Evolutionary conservation across 2,797 vertebrate species (phyloP), one percentile per base, ranked within the genome.

Genomic region (Macroramphosus scolopax): DNA sequence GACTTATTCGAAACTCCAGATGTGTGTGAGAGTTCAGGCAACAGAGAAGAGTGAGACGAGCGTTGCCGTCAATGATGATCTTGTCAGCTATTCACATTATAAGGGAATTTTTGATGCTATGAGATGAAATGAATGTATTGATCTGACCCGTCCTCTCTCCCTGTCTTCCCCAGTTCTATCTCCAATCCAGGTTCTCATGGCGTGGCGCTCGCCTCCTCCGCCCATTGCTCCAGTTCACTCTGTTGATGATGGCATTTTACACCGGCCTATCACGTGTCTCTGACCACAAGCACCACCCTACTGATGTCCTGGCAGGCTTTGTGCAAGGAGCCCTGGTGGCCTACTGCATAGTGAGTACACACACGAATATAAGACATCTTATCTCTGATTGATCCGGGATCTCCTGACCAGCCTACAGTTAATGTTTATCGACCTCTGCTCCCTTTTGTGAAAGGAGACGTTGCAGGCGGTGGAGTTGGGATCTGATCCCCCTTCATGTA

Each of bases 231-330:
- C 97, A 99, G 87, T 99, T 99, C 89, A 98, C 96, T 14, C 83
- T 99, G 75, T 76, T 99, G 84, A 98, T 99, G 95, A 98, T 98
- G 95, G 94, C 97, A 0, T 98, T 99, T 79, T 99, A 98, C 90
- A 98, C 95, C 0, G 97, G 97, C 49, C 82, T 99, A 58, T 98
- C 97, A 9, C 94, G 97, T 0, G 91, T 99, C 5, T 97, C 97
- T 0, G 96, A 99, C 84, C 94, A 99, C 87, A 98, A 98, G 86
- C 97, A 99, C 81, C 97, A 99, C 78, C 95, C 96, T 14, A 89
- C 92, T 0, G 97, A 99, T 0, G 96, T 99, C 53, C 87, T 99
- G 82, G 95, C 93, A 0, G 97, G 97, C 55, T 99, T 99, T 70
- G 92, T 82, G 41, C 96, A 98, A 88, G 97, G 96, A 63, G 95